Conservation (phyloP, 1,140 invertebrate genomes). For the Microplitis mediator region DNA sequence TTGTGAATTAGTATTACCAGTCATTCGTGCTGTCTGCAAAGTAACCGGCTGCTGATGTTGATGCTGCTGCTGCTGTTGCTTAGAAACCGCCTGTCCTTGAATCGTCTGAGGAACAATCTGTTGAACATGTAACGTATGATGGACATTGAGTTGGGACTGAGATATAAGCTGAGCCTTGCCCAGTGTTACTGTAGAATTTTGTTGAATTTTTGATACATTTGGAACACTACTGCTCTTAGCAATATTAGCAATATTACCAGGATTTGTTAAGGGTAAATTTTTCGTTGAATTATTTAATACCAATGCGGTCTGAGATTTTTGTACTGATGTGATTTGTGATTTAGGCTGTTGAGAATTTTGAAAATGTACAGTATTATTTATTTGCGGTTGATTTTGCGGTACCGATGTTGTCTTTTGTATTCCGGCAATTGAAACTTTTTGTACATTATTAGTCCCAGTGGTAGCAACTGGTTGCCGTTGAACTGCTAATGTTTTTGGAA, state of each 20-base stretch:
- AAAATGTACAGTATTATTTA: conserved; percentile 10
- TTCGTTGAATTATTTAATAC: conserved; percentile 20
- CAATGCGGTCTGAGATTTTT: conserved; percentile 43
- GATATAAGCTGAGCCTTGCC: conserved; percentile 18
- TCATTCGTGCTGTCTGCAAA: conserved; percentile 31
- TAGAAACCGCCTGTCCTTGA: conserved; percentile 32
- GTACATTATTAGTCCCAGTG: conserved; percentile 2
- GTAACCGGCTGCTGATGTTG: conserved; percentile 24
- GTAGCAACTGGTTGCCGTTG: background rate
- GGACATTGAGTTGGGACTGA: background rate
- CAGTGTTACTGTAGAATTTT: conserved; percentile 22
- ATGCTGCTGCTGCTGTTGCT: conserved; percentile 9
- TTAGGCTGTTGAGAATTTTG: conserved; percentile 35
- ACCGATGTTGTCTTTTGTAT: background rate
- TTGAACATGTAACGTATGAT: conserved; percentile 16
- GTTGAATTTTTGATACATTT: conserved; percentile 12
- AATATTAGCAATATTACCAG: conserved; percentile 5
- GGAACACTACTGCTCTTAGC: conserved; percentile 2
- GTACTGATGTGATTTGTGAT: conserved; percentile 19
- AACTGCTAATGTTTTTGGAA: background rate
- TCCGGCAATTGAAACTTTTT: conserved; percentile 4
- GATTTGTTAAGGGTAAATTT: background rate
- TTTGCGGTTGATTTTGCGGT: background rate
- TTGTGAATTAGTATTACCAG: conserved; percentile 1
- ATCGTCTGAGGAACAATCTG: conserved; percentile 29